These are phyloP conservation scores for Corynorhinus townsendii DNA, from an alignment of 2,113 vertebrate genomes.

Conservation along the genomic window DNA sequence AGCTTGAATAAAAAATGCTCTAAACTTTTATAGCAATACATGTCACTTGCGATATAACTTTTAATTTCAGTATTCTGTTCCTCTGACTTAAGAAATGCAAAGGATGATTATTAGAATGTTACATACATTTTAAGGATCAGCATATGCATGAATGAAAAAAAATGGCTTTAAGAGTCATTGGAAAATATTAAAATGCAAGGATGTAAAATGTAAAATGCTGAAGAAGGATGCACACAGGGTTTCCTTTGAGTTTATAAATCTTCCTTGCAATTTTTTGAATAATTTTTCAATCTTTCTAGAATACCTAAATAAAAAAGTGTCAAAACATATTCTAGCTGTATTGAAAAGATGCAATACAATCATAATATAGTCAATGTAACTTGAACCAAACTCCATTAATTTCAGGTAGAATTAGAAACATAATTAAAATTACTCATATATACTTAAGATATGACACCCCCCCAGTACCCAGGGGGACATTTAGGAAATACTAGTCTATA, in stretches of 20 bases:
- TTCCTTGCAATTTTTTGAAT: neutral
- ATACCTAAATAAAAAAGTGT: neutral
- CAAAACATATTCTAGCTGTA: neutral
- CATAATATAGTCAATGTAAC: neutral
- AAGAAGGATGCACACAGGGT: neutral
- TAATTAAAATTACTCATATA: neutral
- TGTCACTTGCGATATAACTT: conserved; percentile 7
- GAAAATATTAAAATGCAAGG: neutral
- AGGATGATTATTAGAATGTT: neutral
- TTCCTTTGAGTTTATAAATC: neutral
- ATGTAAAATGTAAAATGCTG: neutral
- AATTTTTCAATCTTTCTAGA: neutral
- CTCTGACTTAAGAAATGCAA: neutral
- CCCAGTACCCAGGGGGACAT: too few relatives aligned
- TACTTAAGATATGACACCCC: neutral
- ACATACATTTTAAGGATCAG: neutral
- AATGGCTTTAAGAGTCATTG: neutral
- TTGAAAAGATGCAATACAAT: neutral
- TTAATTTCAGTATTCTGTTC: conserved; percentile 29
- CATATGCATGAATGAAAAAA: neutral
- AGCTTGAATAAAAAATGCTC: conserved; percentile 30
- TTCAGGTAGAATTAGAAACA: neutral
- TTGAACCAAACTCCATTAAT: neutral
- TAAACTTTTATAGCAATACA: neutral
- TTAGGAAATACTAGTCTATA: neutral